Conservation (phyloP, 1,140 invertebrate species). For the Heliconius hermathena region DNA sequence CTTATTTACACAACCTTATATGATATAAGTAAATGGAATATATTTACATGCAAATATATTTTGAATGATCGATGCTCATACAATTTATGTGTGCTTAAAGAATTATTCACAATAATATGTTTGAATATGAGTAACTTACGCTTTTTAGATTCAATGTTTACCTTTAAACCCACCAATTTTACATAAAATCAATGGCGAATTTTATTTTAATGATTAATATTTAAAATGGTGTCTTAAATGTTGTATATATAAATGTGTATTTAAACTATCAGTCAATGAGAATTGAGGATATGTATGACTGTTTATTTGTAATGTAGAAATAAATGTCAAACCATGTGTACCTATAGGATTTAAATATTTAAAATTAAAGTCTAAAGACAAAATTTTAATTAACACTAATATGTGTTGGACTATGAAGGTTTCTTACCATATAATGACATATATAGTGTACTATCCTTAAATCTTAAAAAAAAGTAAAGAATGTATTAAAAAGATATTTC, state of each 20-base stretch:
- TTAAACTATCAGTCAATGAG: background rate
- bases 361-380: background rate
- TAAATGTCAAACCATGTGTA: background rate
- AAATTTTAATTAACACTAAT: background rate
- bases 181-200: background rate
- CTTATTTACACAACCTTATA: background rate
- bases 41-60: background rate
- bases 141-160: background rate
- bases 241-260: conserved; percentile 20
- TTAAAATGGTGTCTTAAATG: conserved; percentile 21
- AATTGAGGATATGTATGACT: conserved; percentile 10
- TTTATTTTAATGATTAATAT: background rate
- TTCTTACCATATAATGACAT: background rate
- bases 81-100: background rate
- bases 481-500: background rate
- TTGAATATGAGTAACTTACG: background rate
- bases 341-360: background rate
- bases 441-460: background rate
- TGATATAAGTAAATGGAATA: background rate
- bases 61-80: background rate
- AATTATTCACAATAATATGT: background rate
- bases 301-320: background rate
- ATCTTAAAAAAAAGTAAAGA: background rate
- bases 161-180: conserved; percentile 16
- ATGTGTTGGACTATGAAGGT: background rate